phyloP scores from a whole-genome alignment of 2,888 invertebrate genomes.

The Pharmacophagus antenor region DNA sequence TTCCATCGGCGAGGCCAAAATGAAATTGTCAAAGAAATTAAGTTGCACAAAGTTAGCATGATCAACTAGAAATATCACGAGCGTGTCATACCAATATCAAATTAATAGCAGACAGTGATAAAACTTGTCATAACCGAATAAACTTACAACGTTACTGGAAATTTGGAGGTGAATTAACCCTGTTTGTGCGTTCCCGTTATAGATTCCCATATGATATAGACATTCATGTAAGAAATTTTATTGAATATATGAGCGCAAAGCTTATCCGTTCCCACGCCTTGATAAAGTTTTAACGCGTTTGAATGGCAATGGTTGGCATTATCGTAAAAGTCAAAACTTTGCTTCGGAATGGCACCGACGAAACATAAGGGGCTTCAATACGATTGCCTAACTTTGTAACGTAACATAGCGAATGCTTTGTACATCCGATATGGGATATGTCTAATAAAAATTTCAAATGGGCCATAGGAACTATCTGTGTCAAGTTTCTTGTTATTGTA shows the following conservation, averaged over 20 bases:
- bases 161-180: conserved; percentile 18
- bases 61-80: not conserved
- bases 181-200: conserved; percentile 24
- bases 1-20: not conserved
- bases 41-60: not conserved
- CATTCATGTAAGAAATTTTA: conserved; percentile 40
- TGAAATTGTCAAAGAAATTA: not conserved
- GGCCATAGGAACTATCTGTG: conserved; percentile 45
- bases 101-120: conserved; percentile 20
- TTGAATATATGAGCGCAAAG: conserved; percentile 62
- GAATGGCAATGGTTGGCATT: conserved; percentile 80
- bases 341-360: conserved; percentile 71
- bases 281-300: conserved; percentile 79
- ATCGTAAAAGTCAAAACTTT: conserved; percentile 80
- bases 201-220: conserved; percentile 29
- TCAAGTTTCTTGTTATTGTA: conserved; percentile 45
- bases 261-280: conserved; percentile 77
- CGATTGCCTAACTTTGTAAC: conserved; percentile 78
- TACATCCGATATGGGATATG: conserved; percentile 59
- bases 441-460: conserved; percentile 70
- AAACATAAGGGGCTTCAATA: conserved; percentile 79
- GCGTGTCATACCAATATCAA: conserved; percentile 18
- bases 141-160: conserved; percentile 20
- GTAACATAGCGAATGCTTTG: conserved; percentile 57
- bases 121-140: conserved; percentile 25